Conservation (phyloP, 2,888 invertebrate species). For the Empis stercorea region DNA sequence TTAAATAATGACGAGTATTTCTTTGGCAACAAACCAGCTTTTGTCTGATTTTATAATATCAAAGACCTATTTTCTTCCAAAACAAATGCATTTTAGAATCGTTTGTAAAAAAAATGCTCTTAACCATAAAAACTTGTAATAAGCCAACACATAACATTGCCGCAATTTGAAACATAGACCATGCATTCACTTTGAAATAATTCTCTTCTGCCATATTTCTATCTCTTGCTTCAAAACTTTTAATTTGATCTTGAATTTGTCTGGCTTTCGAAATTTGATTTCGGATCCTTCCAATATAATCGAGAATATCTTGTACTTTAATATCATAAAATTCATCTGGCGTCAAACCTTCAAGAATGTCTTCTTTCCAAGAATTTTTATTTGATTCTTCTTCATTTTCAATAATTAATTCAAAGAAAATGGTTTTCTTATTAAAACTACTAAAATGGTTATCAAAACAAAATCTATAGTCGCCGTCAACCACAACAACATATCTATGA, state of each 20-base stretch:
- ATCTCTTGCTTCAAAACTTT: constrained; percentile 67
- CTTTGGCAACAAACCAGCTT: neutral
- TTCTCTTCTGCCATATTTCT: constrained; percentile 70
- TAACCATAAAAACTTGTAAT: constrained; percentile 65
- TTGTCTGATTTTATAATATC: constrained; percentile 10
- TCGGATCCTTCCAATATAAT: constrained; percentile 49
- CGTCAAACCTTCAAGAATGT: constrained; percentile 31
- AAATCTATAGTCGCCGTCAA: constrained; percentile 64
- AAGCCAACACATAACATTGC: constrained; percentile 61
- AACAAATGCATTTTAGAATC: constrained; percentile 32
- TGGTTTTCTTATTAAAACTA: constrained; percentile 67
- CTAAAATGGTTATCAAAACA: constrained; percentile 84
- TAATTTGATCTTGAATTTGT: constrained; percentile 53
- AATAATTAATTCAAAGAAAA: constrained; percentile 67
- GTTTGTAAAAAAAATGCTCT: constrained; percentile 57
- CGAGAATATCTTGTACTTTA: constrained; percentile 50
- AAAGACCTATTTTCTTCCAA: constrained; percentile 30
- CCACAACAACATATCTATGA: constrained; percentile 45
- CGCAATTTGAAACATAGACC: constrained; percentile 59
- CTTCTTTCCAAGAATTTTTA: constrained; percentile 27
- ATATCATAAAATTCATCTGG: constrained; percentile 45
- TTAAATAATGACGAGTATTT: neutral
- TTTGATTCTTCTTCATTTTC: constrained; percentile 46
- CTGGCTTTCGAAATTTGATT: constrained; percentile 47
- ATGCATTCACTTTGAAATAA: constrained; percentile 65